These are phyloP conservation scores for Ibidorhyncha struthersii DNA, from an alignment of 2,113 vertebrate species.

Conservation along the genomic window DNA sequence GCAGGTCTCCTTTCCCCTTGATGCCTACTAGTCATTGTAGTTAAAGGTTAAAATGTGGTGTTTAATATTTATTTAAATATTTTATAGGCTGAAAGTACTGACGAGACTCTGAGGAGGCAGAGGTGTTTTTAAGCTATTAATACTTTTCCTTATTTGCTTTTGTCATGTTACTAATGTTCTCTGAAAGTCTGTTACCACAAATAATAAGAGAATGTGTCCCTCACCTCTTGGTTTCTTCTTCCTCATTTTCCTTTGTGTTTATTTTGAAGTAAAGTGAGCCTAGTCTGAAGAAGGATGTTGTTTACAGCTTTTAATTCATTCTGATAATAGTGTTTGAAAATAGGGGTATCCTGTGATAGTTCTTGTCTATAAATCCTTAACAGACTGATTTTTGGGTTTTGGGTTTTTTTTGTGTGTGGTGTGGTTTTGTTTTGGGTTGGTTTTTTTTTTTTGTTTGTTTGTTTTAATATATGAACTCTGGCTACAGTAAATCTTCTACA, in stretches of 20 bases:
- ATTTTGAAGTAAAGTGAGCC: not conserved
- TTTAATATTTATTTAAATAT: not conserved
- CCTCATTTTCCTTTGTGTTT: not conserved
- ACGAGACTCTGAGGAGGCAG: not conserved
- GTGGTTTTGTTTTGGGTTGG: not conserved
- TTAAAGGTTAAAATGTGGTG: not conserved
- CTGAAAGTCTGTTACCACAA: not conserved
- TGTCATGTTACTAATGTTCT: not conserved
- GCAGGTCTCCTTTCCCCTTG: not conserved
- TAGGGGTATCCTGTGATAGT: fast-evolving
- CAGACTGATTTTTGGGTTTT: not conserved
- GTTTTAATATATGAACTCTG: not conserved
- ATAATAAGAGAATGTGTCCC: not conserved
- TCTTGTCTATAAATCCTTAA: not conserved
- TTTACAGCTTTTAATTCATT: not conserved
- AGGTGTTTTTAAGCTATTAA: not conserved
- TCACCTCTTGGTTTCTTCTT: not conserved
- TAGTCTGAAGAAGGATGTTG: not conserved
- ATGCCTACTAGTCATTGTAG: not conserved
- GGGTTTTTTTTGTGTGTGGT: not conserved
- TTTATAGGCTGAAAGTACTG: not conserved
- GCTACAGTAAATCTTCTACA: not conserved
- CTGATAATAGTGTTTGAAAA: not conserved
- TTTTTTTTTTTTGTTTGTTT: not conserved
- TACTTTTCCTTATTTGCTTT: not conserved